Evolutionary conservation across 64 coral and sea anemone species (phyloP), one percentile per base, ranked within the genome.

Genomic region (Porites australiensis): DNA sequence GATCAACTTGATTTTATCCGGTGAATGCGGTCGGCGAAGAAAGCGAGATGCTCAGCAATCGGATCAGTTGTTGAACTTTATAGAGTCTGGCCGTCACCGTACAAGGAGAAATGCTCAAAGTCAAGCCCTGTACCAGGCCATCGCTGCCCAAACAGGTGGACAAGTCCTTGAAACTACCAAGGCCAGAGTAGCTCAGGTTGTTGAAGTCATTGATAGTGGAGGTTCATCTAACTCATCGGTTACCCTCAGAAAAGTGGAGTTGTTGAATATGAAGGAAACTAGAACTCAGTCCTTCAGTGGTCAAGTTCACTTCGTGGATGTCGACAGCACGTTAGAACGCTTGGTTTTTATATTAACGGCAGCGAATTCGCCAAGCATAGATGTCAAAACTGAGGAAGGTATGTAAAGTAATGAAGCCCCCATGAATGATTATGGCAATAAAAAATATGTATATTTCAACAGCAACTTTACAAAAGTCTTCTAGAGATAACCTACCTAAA

Each of bases 121-220:
- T 85, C 60, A 67, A 19, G 74, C 67, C 2, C 14, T 91, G 44
- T 95, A 87, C 70, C 64, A 91, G 61, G 20, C n/a, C 48, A 67
- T 95, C 3, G 94, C 94, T 8, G 87, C 88, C 8, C 19, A 79
- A 20, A 91, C 94, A 50, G 94, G 94, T 4, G 94, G 94, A 43
- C 94, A 95, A 52, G 82, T 91, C 6, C 20, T 95, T 22, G 3
- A 82, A 70, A 91, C 74, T 18, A 73, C 74, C 8, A 95, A 95
- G 50, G 10, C 7, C 10, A 23, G 75, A 37, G 79, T 95, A 8
- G 67, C 50, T 54, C 67, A 91, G 3, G 89, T 76, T 47, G 63
- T 86, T 2, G 58, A 95, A 68, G 23, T 95, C 8, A 79, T 95
- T 78, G 27, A 79, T 58, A 74, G 67, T 6, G 81, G 46, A 15